Evolutionary conservation across 2,888 invertebrate genomes (phyloP), one percentile per base, ranked within the genome.

Genomic region (Mongoloraphidia duomilia): DNA sequence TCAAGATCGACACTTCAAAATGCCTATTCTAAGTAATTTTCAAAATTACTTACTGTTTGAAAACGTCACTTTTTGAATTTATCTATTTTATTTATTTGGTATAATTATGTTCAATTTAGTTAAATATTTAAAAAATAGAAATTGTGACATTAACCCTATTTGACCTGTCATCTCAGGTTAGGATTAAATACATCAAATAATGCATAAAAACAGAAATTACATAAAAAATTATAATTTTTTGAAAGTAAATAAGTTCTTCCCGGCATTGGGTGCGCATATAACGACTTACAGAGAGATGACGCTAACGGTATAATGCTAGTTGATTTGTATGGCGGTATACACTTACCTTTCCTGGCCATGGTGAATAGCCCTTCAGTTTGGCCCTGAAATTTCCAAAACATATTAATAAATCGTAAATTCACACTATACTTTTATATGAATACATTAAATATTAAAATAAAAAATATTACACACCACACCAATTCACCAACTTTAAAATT

Each of bases 341-440:
- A 81, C 88, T 85, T 80, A 94, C 93, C 81, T 89, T 87, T 71
- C 91, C 93, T 55, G 95, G 94, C 95, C 95, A 95, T 56, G 92
- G 89, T 58, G 91, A 87, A 74, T 90, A 94, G 59, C 92, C 90
- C 76, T 92, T 94, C 92, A 95, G 92, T 79, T 93, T 94, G 51
- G 94, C 93, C 94, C 94, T 95, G 79, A 58, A 79, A 78, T 26
- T 26, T 26, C 6, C 26, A 26, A 58, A 61, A 60, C 64, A 65
- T 62, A 62, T 62, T 58, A 56, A 54, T 49, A 55, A 53, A 26
- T 50, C 42, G 14, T 52, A 41, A 53, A 47, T 52, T 52, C 50
- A 35, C 43, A 46, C 38, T 37, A 11, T 14, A 39, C 11, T 34
- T 34, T 13, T 26, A 38, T 14, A 33, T 12, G 42, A 48, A 49